These are phyloP conservation scores for Chironomus tepperi DNA, from an alignment of 1,140 invertebrate genomes.

Conservation along the genomic window DNA sequence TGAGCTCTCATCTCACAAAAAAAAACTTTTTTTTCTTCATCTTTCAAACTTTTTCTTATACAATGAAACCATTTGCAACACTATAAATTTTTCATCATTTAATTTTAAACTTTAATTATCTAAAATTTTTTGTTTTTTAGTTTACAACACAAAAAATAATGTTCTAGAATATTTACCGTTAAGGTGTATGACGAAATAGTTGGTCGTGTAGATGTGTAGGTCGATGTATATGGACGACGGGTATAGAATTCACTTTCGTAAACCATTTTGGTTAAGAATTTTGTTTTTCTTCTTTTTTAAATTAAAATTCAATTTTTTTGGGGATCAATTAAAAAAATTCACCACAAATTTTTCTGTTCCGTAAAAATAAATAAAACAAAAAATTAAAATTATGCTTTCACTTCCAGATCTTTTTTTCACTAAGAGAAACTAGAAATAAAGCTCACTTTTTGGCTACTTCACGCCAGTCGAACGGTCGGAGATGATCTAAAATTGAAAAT, in stretches of 20 bases:
- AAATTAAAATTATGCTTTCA: neutral
- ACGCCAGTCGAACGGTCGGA: conserved; percentile 18
- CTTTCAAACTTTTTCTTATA: neutral
- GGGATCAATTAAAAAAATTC: neutral
- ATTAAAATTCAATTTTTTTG: neutral
- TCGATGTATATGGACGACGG: conserved; percentile 62
- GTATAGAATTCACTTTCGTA: conserved; percentile 85
- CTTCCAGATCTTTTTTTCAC: neutral
- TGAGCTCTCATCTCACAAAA: neutral
- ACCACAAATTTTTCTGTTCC: conserved; percentile 11
- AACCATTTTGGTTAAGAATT: conserved; percentile 58
- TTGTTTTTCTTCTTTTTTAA: conserved; percentile 27
- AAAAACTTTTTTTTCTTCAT: conserved; percentile 3
- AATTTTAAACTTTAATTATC: conserved; percentile 7
- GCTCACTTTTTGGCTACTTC: neutral
- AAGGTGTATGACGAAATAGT: conserved; percentile 62
- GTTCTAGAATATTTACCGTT: conserved; percentile 55
- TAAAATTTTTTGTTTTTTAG: neutral
- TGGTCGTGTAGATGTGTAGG: conserved; percentile 40
- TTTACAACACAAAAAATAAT: conserved; percentile 25
- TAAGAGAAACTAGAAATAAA: neutral
- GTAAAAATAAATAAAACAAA: neutral
- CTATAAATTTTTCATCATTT: conserved; percentile 29
- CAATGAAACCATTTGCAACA: conserved; percentile 32
- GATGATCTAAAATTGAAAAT: conserved; percentile 7